Evolutionary conservation across 53 echinoderm and acorn worm species (phyloP), one percentile per base, ranked within the genome.

Genomic region (Henricia sp.): DNA sequence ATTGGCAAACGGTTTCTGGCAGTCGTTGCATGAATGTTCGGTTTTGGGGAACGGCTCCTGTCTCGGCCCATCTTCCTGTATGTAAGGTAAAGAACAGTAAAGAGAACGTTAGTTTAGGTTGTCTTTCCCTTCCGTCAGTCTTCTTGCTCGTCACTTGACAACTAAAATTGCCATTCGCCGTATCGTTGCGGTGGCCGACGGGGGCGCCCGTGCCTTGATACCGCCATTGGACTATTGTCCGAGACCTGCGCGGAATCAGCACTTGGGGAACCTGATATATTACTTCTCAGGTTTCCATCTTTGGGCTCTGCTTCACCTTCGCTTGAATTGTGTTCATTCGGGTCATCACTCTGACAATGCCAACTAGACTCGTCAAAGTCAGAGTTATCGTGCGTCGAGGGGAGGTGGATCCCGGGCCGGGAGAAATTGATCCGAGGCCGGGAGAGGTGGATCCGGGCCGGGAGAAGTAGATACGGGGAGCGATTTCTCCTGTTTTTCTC

Each of bases 91-190:
- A 55, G 11, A 55, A 21, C 23, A 6, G 23, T 25, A 55, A 55
- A 55, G 23, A 23, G n/a, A 20, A 23, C 56, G 23, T 27, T 55
- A 20, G 51, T 51, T 51, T 19, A 19, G 51, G 16, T 19, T 20
- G 20, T 51, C 17, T 51, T 19, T 51, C 16, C 16, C 51, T 51
- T 51, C 51, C 20, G 51, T 51, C 17, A 20, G 20, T 20, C 20
- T 51, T 51, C 51, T 20, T 51, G 51, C 51, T 51, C 20, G 51
- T 51, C 51, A 20, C 51, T 19, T 51, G 51, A 51, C 20, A 51
- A 20, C 58, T 58, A 58, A 25, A 58, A 58, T 28, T 32, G 34
- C 63, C 63, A 63, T 14, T 63, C 63, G 29, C 63, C 63, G 21
- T 32, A 63, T 0, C 35, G 63, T 13, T 34, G 33, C 35, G 63